Base-by-base conservation (phyloP, 2,113 vertebrate species). In the Alligator mississippiensis region DNA sequence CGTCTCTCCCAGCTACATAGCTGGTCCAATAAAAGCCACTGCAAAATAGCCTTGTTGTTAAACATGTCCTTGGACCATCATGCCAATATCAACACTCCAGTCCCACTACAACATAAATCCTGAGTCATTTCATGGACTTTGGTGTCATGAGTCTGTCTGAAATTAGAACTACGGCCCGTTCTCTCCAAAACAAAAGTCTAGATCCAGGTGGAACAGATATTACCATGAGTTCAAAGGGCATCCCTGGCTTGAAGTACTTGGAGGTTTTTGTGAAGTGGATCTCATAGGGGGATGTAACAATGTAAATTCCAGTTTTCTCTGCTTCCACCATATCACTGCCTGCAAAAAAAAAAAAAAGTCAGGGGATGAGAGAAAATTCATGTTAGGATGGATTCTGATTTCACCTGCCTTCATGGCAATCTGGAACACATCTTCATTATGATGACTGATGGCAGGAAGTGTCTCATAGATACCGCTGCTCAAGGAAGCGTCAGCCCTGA, bases 271-370 rank as follows among this genome's bases (percentile, higher is more conserved):
- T 97, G 91, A 98, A 98, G 68, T 54, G 62, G 55, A 98, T 97
- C 55, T 79, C 93, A 90, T 98, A 98, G 5, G 98, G 98, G 17
- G 97, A 98, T 4, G 89, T 97, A 12, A 98, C 98, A 60, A 98
- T 97, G 62, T 96, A 90, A 77, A 98, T 98, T 5, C 90, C 96
- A 82, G 85, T 97, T 62, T 94, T 92, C 87, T 98, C 97, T 0
- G 97, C 97, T 77, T 98, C 98, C 77, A 98, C 98, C 96, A 98
- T 97, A 94, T 98, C 98, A 95, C 97, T 95, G 11, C 98, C 98
- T 98, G 90, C 64, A 34, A 34, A 34, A 34, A 34, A 34, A 34
- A 34, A 82, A 60, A 25, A 79, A 11, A 80, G 27, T 13, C 63
- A 58, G 27, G 24, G 21, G 62, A 28, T 21, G 18, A 62, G 4